phyloP scores from a whole-genome alignment of 2,113 vertebrate species.

The Antennarius striatus region DNA sequence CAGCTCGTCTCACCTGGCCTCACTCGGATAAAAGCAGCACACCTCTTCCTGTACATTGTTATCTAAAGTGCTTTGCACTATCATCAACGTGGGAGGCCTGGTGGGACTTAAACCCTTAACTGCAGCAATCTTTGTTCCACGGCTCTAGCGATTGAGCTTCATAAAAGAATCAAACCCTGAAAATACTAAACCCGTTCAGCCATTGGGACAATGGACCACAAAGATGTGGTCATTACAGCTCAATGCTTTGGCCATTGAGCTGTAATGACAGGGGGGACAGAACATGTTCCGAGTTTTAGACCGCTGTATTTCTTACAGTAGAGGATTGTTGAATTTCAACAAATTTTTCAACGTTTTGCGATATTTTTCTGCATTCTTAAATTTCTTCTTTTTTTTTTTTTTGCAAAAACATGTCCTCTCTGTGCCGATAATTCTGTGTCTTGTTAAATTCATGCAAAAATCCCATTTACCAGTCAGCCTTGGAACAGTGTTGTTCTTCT shows the following conservation, averaged over 20 bases:
- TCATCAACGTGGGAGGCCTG: conserved; percentile 12
- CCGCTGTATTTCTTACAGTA: conserved; percentile 9
- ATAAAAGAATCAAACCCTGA: conserved; percentile 19
- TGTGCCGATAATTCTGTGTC: conserved; percentile 41
- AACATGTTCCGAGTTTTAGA: conserved; percentile 25
- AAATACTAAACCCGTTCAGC: conserved; percentile 15
- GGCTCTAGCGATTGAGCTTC: conserved; percentile 5
- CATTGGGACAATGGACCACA: background rate
- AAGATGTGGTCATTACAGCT: conserved; percentile 10
- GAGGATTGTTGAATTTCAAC: conserved; percentile 21
- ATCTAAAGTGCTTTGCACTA: conserved; percentile 11
- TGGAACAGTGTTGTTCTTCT: conserved; percentile 44
- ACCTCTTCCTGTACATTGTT: conserved; percentile 15
- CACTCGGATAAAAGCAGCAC: conserved; percentile 18
- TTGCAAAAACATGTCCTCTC: conserved; percentile 14
- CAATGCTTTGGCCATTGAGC: conserved; percentile 23
- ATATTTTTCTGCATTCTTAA: conserved; percentile 13
- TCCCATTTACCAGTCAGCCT: conserved; percentile 63
- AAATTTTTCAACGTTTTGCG: background rate
- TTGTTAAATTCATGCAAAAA: conserved; percentile 47
- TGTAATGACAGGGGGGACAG: background rate
- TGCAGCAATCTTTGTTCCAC: background rate
- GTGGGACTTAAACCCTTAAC: conserved; percentile 23
- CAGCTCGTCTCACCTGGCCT: conserved; percentile 13
- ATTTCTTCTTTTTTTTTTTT: conserved; percentile 12